Percentiles rank a stretch among this genome's conserved stretches.
Conservation (phyloP, 2,113 vertebrate species). For the Tympanuchus pallidicinctus region DNA sequence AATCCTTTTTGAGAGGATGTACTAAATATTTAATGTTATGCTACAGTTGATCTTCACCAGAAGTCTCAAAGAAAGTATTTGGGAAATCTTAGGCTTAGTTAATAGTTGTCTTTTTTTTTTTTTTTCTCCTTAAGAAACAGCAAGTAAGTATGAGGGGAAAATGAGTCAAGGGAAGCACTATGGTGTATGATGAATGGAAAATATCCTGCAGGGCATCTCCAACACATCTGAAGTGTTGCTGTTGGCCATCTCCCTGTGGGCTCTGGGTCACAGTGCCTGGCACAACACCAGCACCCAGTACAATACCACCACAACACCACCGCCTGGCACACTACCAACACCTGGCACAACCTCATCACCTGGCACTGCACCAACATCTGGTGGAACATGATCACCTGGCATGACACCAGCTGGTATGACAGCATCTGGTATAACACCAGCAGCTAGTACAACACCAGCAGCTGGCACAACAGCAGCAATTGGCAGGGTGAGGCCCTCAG, state of each 20-base stretch:
- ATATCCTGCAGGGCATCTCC: background rate
- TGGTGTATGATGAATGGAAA: background rate
- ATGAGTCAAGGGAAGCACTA: background rate
- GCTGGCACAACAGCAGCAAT: too few species aligned
- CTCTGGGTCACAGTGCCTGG: accelerated
- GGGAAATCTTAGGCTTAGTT: slow-evolving; percentile 5
- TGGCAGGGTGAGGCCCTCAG: background rate
- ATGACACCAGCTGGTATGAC: too few species aligned
- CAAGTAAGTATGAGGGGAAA: background rate
- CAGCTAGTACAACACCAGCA: background rate
- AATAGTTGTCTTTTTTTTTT: background rate
- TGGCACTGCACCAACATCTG: too few species aligned
- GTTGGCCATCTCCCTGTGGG: background rate
- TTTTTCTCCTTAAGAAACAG: accelerated
- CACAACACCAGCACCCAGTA: background rate
- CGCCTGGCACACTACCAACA: too few species aligned
- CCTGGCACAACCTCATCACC: too few species aligned
- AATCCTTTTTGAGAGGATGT: slow-evolving; percentile 41
- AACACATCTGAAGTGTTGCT: background rate
- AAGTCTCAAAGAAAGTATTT: slow-evolving; percentile 1
- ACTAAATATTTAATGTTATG: slow-evolving; percentile 46
- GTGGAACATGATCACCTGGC: too few species aligned
- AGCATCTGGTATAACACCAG: too few species aligned
- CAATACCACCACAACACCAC: too few species aligned
- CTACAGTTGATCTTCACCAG: slow-evolving; percentile 11